Percentiles rank a stretch among this genome's conserved stretches.
Evolutionary conservation across 2,888 invertebrate genomes (phyloP).

Genomic region (Xylocampa areola): DNA sequence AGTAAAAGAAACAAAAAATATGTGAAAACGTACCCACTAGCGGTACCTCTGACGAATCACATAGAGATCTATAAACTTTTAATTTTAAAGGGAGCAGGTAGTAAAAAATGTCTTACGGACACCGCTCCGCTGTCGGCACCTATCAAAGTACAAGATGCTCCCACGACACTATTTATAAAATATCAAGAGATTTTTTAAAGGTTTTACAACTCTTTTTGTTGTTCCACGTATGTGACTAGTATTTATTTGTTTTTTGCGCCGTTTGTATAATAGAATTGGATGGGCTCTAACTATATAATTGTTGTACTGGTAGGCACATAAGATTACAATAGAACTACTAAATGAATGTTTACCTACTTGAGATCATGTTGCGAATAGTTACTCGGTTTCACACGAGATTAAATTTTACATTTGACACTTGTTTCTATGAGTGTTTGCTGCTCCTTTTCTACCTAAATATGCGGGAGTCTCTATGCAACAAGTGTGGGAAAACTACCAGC

Average conservation of each 20-base stretch:
- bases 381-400: slow-evolving; percentile 17
- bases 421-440: slow-evolving; percentile 10
- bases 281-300: slow-evolving; percentile 32
- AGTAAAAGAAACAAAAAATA: slow-evolving; percentile 43
- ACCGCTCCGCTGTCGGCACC: slow-evolving; percentile 75
- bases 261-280: slow-evolving; percentile 47
- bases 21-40: slow-evolving; percentile 53
- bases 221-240: slow-evolving; percentile 63
- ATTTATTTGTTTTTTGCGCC: slow-evolving; percentile 62
- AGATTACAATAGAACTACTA: slow-evolving; percentile 37
- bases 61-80: slow-evolving; percentile 78
- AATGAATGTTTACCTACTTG: slow-evolving; percentile 26
- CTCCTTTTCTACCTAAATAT: background rate
- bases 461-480: background rate
- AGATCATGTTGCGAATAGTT: slow-evolving; percentile 27
- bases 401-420: slow-evolving; percentile 25
- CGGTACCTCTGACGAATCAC: slow-evolving; percentile 79
- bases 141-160: slow-evolving; percentile 81
- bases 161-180: slow-evolving; percentile 85
- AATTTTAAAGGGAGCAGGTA: slow-evolving; percentile 81
- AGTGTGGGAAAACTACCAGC: background rate
- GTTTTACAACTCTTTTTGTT: slow-evolving; percentile 74
- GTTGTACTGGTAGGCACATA: slow-evolving; percentile 16
- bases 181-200: slow-evolving; percentile 79
- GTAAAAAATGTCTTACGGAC: slow-evolving; percentile 81